These are phyloP conservation scores for Premnoplex brunnescens DNA, from an alignment of 2,797 vertebrate genomes.

Conservation along the genomic window DNA sequence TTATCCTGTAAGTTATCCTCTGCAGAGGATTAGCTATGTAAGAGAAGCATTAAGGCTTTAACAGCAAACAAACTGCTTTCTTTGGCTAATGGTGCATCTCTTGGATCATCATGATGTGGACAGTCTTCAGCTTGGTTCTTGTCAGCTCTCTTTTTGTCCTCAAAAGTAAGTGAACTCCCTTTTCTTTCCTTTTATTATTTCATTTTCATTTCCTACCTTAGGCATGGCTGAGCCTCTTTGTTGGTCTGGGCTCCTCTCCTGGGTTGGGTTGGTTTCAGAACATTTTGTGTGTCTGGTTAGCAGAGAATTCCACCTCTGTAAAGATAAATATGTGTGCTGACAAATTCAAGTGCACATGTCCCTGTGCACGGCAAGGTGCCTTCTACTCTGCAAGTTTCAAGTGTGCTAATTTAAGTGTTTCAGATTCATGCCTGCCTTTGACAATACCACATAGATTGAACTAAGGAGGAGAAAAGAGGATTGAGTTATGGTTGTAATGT, in stretches of 20 bases:
- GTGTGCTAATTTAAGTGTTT: neutral
- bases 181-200: neutral
- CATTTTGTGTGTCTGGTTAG: neutral
- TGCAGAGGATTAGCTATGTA: conserved; percentile 76
- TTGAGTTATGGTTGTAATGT: fast-evolving
- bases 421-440: neutral
- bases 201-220: neutral
- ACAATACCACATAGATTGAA: neutral
- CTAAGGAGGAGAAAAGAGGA: neutral
- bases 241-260: neutral
- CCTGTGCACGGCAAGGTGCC: neutral
- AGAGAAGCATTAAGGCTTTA: conserved; percentile 81
- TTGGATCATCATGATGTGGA: conserved; percentile 78
- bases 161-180: conserved; percentile 79
- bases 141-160: conserved; percentile 74
- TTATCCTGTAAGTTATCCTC: conserved; percentile 72
- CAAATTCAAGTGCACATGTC: neutral
- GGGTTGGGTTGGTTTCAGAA: neutral
- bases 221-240: neutral
- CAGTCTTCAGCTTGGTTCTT: conserved; percentile 72
- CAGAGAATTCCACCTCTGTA: neutral
- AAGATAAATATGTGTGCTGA: neutral
- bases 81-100: conserved; percentile 67
- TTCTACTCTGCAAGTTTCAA: neutral
- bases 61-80: conserved; percentile 80